phyloP scores from a whole-genome alignment of 1,140 invertebrate species.

The Trinorchestia longiramus region DNA sequence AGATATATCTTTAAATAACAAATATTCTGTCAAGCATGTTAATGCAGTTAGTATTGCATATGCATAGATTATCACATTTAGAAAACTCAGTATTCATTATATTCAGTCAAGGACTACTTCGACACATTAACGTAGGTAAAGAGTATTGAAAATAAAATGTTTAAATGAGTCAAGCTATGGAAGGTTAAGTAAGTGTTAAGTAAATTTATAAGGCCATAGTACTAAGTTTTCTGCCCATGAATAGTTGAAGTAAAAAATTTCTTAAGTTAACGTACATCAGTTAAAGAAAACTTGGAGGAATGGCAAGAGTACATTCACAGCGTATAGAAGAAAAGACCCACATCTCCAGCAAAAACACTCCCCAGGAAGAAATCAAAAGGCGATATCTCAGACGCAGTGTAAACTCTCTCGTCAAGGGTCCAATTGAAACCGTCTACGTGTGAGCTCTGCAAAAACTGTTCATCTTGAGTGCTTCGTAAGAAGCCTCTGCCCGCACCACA shows the following conservation, averaged over 20 bases:
- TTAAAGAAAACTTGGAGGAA: no score
- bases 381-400: constrained; percentile 25
- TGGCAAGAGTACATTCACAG: no score
- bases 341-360: neutral
- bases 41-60: no score
- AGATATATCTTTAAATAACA: no score
- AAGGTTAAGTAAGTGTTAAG: neutral
- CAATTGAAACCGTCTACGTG: constrained; percentile 10
- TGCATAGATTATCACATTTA: neutral
- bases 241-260: no score
- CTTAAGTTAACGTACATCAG: no score
- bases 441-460: neutral
- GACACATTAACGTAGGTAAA: neutral
- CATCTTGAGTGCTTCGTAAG: constrained; percentile 15
- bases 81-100: neutral
- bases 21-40: no score
- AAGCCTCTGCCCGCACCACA: neutral
- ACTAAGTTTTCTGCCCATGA: no score
- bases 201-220: no score
- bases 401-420: constrained; percentile 4
- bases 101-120: neutral
- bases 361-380: neutral
- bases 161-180: neutral
- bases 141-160: neutral
- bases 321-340: neutral